phyloP scores from a whole-genome alignment of 2,888 invertebrate species.

The Zelleria hepariella region DNA sequence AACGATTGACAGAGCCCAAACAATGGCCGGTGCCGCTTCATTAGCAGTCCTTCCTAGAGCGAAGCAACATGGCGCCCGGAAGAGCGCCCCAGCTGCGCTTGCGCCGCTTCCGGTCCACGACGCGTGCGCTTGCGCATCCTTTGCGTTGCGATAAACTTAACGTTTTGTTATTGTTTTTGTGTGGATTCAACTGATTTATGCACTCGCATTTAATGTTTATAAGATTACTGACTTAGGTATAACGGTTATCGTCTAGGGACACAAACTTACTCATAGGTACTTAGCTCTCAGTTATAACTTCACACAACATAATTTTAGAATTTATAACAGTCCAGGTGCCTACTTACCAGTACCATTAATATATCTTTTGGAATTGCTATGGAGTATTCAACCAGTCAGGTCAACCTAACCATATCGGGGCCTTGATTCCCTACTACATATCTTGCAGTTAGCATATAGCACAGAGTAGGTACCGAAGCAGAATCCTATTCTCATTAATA shows the following conservation, averaged over 20 bases:
- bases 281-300: no score
- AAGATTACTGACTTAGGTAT: no score
- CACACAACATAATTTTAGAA: no score
- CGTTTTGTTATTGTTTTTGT: not conserved
- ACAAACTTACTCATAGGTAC: no score
- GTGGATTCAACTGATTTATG: not conserved
- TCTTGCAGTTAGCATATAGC: not conserved
- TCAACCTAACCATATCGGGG: not conserved
- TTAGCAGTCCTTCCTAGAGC: conserved; percentile 36
- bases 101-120: conserved; percentile 56
- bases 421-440: not conserved
- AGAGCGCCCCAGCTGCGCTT: conserved; percentile 42
- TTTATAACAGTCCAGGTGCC: no score
- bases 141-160: not conserved
- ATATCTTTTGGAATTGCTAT: no score
- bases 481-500: no score
- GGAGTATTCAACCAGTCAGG: not conserved
- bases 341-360: no score
- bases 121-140: conserved; percentile 27
- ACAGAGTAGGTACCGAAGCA: not conserved
- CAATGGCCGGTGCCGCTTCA: conserved; percentile 55
- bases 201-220: no score
- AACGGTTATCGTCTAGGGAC: no score
- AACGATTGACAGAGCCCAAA: conserved; percentile 40
- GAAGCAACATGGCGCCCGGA: conserved; percentile 46